Evolutionary conservation across 2,888 invertebrate species (phyloP).

Genomic region (Eumerus sabulonum): DNA sequence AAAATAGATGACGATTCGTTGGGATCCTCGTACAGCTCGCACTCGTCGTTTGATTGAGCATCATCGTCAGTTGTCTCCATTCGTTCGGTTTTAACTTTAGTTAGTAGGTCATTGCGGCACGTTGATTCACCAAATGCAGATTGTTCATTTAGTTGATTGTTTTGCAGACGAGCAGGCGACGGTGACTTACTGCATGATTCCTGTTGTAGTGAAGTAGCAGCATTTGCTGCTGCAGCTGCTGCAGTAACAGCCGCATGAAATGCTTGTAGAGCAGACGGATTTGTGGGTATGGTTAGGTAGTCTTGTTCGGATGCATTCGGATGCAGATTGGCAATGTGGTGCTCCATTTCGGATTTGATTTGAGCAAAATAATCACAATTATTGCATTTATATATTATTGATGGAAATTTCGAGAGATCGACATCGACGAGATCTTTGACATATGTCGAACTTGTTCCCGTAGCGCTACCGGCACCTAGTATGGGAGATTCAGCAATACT

Average conservation of each 20-base stretch:
- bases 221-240: slow-evolving; percentile 74
- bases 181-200: slow-evolving; percentile 52
- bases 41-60: slow-evolving; percentile 63
- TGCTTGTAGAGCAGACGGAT: slow-evolving; percentile 76
- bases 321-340: slow-evolving; percentile 74
- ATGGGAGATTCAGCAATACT: slow-evolving; percentile 29
- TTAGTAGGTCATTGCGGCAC: slow-evolving; percentile 37
- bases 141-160: slow-evolving; percentile 26
- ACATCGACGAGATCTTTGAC: slow-evolving; percentile 69
- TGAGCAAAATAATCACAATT: slow-evolving; percentile 78
- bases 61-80: slow-evolving; percentile 62
- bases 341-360: slow-evolving; percentile 75
- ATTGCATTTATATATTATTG: slow-evolving; percentile 77
- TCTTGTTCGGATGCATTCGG: slow-evolving; percentile 72
- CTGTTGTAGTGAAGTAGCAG: slow-evolving; percentile 34
- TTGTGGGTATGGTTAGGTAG: slow-evolving; percentile 76
- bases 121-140: slow-evolving; percentile 19
- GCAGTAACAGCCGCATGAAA: slow-evolving; percentile 77
- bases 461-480: background rate
- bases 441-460: slow-evolving; percentile 80
- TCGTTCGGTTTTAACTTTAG: slow-evolving; percentile 67
- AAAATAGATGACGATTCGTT: slow-evolving; percentile 30
- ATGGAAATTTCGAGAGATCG: slow-evolving; percentile 56
- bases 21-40: slow-evolving; percentile 65
- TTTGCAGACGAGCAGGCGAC: slow-evolving; percentile 41